Base-by-base conservation (phyloP, 2,797 vertebrate species). In the Meda fulgida region DNA sequence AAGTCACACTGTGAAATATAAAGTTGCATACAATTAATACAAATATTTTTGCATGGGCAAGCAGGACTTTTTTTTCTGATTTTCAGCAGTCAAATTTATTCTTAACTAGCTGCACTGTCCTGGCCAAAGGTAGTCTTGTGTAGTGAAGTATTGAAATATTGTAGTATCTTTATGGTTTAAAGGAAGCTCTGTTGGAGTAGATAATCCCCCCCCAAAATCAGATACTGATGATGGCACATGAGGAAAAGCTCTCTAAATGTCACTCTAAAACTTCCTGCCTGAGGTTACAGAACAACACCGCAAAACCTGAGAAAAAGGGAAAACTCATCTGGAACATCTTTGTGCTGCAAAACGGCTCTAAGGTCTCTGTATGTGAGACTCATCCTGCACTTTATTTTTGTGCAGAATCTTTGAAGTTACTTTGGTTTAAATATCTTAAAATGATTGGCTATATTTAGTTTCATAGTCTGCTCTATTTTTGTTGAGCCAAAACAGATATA, bases 311-410 rank as follows among this genome's bases (percentile, higher is more conserved):
- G 13, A 3, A 23, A 72, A 26, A 58, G 5, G 3, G 4, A 11
- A 51, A 48, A 38, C 14, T 83, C 46, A 83, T 76, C 81, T 83
- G 71, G 43, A 76, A 83, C 58, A 66, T 83, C 40, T 83, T 76
- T 75, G 46, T 10, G 23, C 16, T 65, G 71, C 43, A 34, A 76
- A 75, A 53, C 29, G 40, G 19, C 80, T 60, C 67, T 21, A 38
- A 63, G 3, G 51, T 31, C 26, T 71, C 58, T 63, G 69, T 63
- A 67, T 51, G 58, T 34, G 63, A 67, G 78, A 80, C 26, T 48
- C 29, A 34, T 83, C 31, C 71, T 66, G 58, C 43, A 76, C 43
- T 51, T 66, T 40, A 66, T 66, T 67, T 38, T 14, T 51, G 7
- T 19, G 8, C 16, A 13, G 6, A 36, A 53, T 66, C 31, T 83